Evolutionary conservation across 2,113 vertebrate genomes (phyloP), one percentile per base, ranked within the genome.

Genomic region (Sula dactylatra): DNA sequence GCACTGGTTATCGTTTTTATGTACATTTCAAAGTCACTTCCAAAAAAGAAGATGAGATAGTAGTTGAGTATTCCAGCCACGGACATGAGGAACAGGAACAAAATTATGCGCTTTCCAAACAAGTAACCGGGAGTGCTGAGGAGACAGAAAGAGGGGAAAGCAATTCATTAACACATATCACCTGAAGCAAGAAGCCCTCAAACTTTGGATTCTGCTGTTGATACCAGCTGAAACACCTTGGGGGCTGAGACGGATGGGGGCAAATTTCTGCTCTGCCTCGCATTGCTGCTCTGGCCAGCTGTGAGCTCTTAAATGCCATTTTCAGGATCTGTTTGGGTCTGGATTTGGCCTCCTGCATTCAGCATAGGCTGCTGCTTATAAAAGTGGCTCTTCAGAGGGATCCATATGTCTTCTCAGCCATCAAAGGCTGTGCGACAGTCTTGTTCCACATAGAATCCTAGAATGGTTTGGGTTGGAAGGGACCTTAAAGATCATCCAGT

Each of bases 51-150:
- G 76, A 96, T 10, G 82, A 99, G 98, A 97, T 99, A 98, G 96
- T 99, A 98, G 98, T 99, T 99, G 74, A 98, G 56, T 84, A 99
- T 98, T 25, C 99, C 99, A 67, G 99, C 98, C 2, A 99, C 10
- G 49, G 99, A 99, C 99, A 99, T 99, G 83, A 99, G 96, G 93
- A 99, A 97, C 94, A 99, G 98, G 97, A 99, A 99, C 80, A 97
- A 91, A 73, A 99, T 98, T 87, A 99, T 97, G 16, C 99, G 99
- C 52, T 99, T 99, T 84, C 99, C 99, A 93, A 99, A 99, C 83
- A 99, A 97, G 98, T 98, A 99, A 38, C 99, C 99, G 1, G 99
- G 99, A 27, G 98, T 99, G 97, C 99, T 99, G 92, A 52, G 81
- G 97, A 92, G 85, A 94, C n/a, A 96, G 50, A 91, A 85, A 87